A percentile compares a stretch with the other conserved stretches of the same genome.
phyloP scores from a whole-genome alignment of 2,888 invertebrate genomes.

The Lissocephala sabroskyi region DNA sequence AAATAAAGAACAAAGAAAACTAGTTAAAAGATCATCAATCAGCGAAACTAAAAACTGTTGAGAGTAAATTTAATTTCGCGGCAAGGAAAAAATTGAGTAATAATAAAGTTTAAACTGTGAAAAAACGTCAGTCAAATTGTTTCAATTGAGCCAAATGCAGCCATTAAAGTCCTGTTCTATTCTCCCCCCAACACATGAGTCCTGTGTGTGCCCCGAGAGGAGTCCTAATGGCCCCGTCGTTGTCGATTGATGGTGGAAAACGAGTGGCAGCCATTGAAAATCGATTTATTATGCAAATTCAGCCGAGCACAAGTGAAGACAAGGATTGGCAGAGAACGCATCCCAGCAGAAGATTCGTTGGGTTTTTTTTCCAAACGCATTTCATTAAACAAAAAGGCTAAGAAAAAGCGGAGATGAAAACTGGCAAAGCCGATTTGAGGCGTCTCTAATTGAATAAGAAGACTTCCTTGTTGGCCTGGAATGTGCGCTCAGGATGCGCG shows the following conservation, averaged over 20 bases:
- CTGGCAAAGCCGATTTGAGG: background rate
- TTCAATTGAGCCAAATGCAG: background rate
- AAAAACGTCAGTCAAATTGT: background rate
- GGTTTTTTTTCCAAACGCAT: background rate
- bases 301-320: conserved; percentile 50
- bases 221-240: conserved; percentile 37
- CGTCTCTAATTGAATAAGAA: conserved; percentile 9
- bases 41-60: conserved; percentile 4
- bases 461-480: background rate
- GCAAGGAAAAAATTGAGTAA: conserved; percentile 41
- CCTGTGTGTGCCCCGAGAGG: conserved; percentile 1
- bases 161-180: background rate
- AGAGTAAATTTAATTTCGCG: conserved; percentile 23
- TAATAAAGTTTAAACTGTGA: conserved; percentile 43
- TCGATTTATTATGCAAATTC: conserved; percentile 66
- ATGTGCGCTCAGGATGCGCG: conserved; percentile 16
- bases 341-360: background rate
- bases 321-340: too few species aligned
- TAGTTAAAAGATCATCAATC: conserved; percentile 11
- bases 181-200: conserved; percentile 3
- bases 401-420: too few species aligned
- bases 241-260: too few species aligned
- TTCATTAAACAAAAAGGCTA: background rate
- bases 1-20: conserved; percentile 14
- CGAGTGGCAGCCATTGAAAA: conserved; percentile 62